These are phyloP conservation scores for Aromia moschata DNA, from an alignment of 2,888 invertebrate species.

Conservation along the genomic window DNA sequence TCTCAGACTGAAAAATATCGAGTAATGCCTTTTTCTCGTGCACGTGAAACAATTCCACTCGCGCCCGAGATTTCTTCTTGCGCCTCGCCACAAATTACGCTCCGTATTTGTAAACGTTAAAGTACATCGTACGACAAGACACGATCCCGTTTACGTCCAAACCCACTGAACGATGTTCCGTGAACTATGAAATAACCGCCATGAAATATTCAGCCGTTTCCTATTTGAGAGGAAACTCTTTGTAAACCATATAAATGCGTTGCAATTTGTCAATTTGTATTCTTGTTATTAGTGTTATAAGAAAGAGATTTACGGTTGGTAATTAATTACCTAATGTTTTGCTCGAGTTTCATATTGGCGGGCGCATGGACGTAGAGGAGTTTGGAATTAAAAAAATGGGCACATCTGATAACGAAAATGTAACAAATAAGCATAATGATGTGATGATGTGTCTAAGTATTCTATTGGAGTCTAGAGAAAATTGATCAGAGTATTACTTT, in stretches of 20 bases:
- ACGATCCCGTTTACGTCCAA: conserved; percentile 47
- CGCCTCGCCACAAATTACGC: conserved; percentile 40
- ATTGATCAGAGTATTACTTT: no score
- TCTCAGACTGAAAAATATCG: no score
- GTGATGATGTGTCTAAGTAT: no score
- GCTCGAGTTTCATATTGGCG: conserved; percentile 2
- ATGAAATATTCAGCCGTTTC: conserved; percentile 36
- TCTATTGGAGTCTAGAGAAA: no score
- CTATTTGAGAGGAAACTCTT: conserved; percentile 16
- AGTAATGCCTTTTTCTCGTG: neutral
- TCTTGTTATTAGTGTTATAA: conserved; percentile 10
- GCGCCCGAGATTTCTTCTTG: conserved; percentile 47
- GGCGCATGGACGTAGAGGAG: neutral
- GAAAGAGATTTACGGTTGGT: conserved; percentile 16
- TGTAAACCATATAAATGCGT: conserved; percentile 17
- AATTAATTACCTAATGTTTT: conserved; percentile 20
- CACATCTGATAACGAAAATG: no score
- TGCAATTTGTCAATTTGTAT: conserved; percentile 22
- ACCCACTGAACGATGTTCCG: conserved; percentile 40
- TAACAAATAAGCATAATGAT: no score
- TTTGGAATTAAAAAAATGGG: no score
- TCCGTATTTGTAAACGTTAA: conserved; percentile 44
- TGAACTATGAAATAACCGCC: conserved; percentile 23
- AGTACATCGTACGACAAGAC: conserved; percentile 38
- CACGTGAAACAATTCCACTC: conserved; percentile 37